Conservation (phyloP, 1,140 invertebrate species). For the Anoplophora glabripennis region DNA sequence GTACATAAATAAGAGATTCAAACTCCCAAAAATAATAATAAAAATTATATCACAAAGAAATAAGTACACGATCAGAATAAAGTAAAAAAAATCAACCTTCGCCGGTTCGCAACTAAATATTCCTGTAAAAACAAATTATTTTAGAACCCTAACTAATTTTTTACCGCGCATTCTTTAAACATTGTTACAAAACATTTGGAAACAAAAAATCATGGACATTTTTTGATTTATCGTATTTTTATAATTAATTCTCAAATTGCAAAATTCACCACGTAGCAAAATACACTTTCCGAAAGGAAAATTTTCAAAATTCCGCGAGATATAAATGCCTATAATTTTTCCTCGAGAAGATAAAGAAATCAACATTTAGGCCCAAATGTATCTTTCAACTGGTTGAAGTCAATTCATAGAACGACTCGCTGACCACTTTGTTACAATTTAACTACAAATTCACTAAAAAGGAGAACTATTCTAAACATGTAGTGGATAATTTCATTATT, state of each 20-base stretch:
- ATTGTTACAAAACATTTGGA: too few species aligned
- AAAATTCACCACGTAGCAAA: not conserved
- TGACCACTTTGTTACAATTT: conserved; percentile 18
- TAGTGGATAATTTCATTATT: conserved; percentile 37
- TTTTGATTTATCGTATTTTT: too few species aligned
- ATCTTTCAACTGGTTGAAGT: conserved; percentile 29
- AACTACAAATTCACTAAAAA: conserved; percentile 40
- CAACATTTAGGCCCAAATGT: conserved; percentile 24
- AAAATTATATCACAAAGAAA: not conserved
- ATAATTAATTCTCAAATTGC: too few species aligned
- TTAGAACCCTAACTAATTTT: too few species aligned
- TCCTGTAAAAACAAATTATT: too few species aligned
- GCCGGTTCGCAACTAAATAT: too few species aligned
- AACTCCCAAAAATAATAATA: too few species aligned
- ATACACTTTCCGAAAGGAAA: not conserved
- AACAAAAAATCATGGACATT: too few species aligned
- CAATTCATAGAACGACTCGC: conserved; percentile 36
- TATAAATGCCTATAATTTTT: conserved; percentile 3
- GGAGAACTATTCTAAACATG: conserved; percentile 36
- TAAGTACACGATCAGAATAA: not conserved
- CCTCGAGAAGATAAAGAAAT: not conserved
- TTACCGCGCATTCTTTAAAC: too few species aligned
- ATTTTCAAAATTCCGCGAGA: not conserved
- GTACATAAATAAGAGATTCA: too few species aligned
- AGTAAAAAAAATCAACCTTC: not conserved